phyloP scores from a whole-genome alignment of 2,113 vertebrate species.

The Thamnophis sirtalis region DNA sequence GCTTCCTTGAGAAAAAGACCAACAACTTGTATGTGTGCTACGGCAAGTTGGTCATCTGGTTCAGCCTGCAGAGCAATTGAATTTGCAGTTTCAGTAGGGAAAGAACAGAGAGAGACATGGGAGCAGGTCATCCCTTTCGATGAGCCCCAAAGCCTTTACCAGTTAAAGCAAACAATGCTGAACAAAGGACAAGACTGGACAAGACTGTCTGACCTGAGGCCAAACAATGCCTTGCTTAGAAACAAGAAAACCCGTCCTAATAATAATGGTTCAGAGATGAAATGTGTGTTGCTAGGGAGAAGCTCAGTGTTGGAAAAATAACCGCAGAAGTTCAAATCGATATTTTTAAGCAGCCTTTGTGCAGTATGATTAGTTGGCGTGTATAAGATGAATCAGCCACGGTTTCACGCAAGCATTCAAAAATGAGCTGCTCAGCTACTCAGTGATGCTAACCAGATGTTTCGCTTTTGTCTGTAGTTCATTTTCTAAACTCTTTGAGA shows the following conservation, averaged over 20 bases:
- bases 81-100: neutral
- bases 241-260: neutral
- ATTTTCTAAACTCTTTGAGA: slow-evolving; percentile 27
- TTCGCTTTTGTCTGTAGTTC: slow-evolving; percentile 36
- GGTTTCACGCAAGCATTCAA: slow-evolving; percentile 22
- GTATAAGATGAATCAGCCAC: neutral
- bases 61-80: neutral
- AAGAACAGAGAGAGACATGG: neutral
- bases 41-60: neutral
- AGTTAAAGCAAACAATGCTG: neutral
- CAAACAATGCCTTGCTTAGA: neutral
- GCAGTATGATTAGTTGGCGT: slow-evolving; percentile 14
- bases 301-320: slow-evolving; percentile 11
- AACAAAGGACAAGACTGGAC: neutral
- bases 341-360: slow-evolving; percentile 27
- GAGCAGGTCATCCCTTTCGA: too few relatives aligned
- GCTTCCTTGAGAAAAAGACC: neutral
- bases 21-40: neutral
- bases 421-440: slow-evolving; percentile 33
- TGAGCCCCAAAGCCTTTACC: neutral
- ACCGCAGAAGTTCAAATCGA: slow-evolving; percentile 14
- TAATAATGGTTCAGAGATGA: neutral
- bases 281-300: neutral
- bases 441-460: slow-evolving; percentile 25
- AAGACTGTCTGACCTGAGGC: neutral